Base-by-base conservation (phyloP, 2,888 invertebrate genomes). In the Perizoma flavofasciatum region DNA sequence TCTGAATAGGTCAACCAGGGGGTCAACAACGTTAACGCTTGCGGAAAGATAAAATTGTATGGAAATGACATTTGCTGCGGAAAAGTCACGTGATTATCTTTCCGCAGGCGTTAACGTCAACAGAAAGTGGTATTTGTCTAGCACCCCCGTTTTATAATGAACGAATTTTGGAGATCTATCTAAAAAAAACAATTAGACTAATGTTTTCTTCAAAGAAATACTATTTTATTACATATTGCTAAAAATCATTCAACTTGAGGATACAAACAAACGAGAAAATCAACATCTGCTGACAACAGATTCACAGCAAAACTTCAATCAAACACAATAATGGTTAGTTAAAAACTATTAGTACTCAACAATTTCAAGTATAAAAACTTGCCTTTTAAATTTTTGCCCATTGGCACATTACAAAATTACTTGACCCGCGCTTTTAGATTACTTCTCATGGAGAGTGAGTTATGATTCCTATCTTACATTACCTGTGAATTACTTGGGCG, bases 401-500 rank as follows among this genome's bases (percentile, higher is more conserved):
- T 50, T 47, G 56, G 57, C 57, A 60, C 51, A 50, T 37, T 61
- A 56, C 34, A 54, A 61, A 56, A 61, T 22, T 44, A 34, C 35
- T 54, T 47, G 48, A 53, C 22, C 22, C 32, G 41, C 32, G n/a
- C 40, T 53, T 45, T 9, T 40, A 11, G 37, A 39, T 47, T 48
- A 53, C 52, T 55, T 41, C 51, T n/a, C 55, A 37, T 22, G 45
- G 11, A 39, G 22, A 22, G 22, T 37, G 41, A 51, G 49, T 59
- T 55, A 61, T 55, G 51, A 58, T 56, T 63, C 7, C 22, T 59
- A 55, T 53, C 55, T 48, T 40, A 51, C 7, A 60, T 40, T 35
- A 37, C 5, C n/a, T 46, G 32, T 9, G n/a, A 33, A 52, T 48
- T 66, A 85, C 59, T 86, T 85, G 0, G 85, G 84, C 4, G 88